These are phyloP conservation scores for Napeogenes sylphis DNA, from an alignment of 2,888 invertebrate species.

Conservation along the genomic window DNA sequence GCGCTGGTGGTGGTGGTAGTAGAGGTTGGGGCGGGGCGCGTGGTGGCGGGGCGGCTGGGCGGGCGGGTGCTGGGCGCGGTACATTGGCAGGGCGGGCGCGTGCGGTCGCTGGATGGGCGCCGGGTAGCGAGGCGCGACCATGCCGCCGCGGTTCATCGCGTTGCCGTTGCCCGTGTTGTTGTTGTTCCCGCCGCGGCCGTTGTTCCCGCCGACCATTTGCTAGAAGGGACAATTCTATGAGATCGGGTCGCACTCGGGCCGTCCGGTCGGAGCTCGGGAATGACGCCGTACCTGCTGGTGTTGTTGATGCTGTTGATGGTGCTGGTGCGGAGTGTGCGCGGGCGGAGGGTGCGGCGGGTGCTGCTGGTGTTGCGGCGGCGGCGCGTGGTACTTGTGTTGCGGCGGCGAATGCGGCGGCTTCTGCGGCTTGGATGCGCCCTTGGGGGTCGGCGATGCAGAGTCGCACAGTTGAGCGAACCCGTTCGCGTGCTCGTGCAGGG, in stretches of 20 bases:
- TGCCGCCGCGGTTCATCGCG: conserved; percentile 50
- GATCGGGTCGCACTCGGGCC: conserved; percentile 21
- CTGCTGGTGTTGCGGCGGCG: conserved; percentile 50
- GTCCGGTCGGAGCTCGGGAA: conserved; percentile 25
- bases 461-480: conserved; percentile 80
- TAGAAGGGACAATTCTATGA: conserved; percentile 18
- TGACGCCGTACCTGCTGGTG: conserved; percentile 32
- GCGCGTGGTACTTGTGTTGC: conserved; percentile 72
- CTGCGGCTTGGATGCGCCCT: conserved; percentile 55
- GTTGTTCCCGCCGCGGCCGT: conserved; percentile 54
- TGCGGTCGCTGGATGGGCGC: conserved; percentile 77
- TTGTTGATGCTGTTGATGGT: conserved; percentile 39
- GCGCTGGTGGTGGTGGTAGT: conserved; percentile 72
- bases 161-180: conserved; percentile 46
- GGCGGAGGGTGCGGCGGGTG: conserved; percentile 59
- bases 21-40: conserved; percentile 54
- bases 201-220: conserved; percentile 62
- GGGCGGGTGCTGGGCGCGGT: conserved; percentile 57
- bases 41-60: conserved; percentile 47
- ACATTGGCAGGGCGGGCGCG: conserved; percentile 61
- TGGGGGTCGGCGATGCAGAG: conserved; percentile 75
- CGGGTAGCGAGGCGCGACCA: conserved; percentile 70
- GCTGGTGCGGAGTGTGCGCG: conserved; percentile 55
- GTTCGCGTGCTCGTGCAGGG: conserved; percentile 73
- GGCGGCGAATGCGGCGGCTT: conserved; percentile 72